phyloP scores from a whole-genome alignment of 2,113 vertebrate species.

The Scytalopus superciliaris region DNA sequence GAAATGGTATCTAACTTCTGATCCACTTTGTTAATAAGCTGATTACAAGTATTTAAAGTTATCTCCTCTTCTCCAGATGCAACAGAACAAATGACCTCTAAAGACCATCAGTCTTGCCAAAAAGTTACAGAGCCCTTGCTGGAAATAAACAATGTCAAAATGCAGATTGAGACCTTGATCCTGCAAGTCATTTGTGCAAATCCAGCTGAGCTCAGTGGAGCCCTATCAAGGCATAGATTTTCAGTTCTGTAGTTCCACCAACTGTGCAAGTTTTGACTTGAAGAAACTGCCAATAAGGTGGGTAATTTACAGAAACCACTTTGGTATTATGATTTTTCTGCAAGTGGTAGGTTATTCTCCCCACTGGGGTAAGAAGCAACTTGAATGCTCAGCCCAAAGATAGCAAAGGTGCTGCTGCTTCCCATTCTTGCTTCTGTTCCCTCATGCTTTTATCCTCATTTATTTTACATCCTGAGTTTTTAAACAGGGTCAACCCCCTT shows the following conservation, averaged over 20 bases:
- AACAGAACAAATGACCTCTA: conserved; percentile 34
- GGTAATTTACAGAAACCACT: not conserved
- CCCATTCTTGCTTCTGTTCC: not conserved
- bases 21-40: conserved; percentile 56
- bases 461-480: fast-evolving
- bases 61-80: conserved; percentile 44
- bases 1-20: conserved; percentile 47
- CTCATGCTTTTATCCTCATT: not conserved
- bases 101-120: not conserved
- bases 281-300: not conserved
- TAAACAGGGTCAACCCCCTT: not conserved
- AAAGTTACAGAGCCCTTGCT: not conserved
- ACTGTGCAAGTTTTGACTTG: not conserved
- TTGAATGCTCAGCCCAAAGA: not conserved
- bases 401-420: not conserved
- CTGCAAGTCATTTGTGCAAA: not conserved
- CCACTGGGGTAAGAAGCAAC: not conserved
- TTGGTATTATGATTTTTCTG: not conserved
- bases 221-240: not conserved
- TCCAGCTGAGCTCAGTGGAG: not conserved
- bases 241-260: not conserved
- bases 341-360: not conserved
- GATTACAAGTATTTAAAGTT: conserved; percentile 63
- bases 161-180: not conserved
- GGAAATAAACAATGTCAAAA: conserved; percentile 20